phyloP scores from a whole-genome alignment of 2,888 invertebrate species.

The Hecatera dysodea region DNA sequence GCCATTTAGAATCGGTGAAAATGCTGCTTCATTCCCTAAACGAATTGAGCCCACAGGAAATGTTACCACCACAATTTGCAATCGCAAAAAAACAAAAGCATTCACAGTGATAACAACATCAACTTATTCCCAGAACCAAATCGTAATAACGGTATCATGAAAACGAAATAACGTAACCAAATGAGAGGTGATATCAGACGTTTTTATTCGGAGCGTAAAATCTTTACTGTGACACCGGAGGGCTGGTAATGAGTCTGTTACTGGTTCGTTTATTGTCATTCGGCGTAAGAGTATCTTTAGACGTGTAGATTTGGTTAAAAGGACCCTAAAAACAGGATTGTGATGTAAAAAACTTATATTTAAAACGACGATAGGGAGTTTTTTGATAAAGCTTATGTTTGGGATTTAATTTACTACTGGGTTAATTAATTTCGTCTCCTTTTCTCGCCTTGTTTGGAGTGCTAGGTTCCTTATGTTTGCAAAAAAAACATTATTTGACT shows the following conservation, averaged over 20 bases:
- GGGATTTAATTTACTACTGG: neutral
- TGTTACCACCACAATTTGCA: neutral
- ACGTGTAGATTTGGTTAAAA: conserved; percentile 31
- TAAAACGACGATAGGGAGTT: neutral
- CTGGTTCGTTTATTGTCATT: conserved; percentile 43
- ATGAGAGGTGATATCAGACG: conserved; percentile 54
- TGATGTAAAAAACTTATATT: conserved; percentile 30
- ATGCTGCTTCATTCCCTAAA: neutral
- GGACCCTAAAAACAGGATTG: neutral
- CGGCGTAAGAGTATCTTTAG: conserved; percentile 34
- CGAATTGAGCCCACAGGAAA: conserved; percentile 2
- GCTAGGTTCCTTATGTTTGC: neutral
- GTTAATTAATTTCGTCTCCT: conserved; percentile 11
- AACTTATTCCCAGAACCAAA: conserved; percentile 25
- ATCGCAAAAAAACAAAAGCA: conserved; percentile 27
- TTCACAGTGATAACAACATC: conserved; percentile 9
- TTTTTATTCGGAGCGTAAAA: conserved; percentile 60
- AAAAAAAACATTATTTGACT: neutral
- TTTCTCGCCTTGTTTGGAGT: neutral
- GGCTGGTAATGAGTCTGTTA: conserved; percentile 51
- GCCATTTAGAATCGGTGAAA: neutral
- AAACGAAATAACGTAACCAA: conserved; percentile 46
- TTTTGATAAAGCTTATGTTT: conserved; percentile 2
- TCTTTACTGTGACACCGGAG: conserved; percentile 47
- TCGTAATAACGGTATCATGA: conserved; percentile 30